Evolutionary conservation across 2,888 invertebrate genomes (phyloP).

Genomic region (Pardosa pseudoannulata): DNA sequence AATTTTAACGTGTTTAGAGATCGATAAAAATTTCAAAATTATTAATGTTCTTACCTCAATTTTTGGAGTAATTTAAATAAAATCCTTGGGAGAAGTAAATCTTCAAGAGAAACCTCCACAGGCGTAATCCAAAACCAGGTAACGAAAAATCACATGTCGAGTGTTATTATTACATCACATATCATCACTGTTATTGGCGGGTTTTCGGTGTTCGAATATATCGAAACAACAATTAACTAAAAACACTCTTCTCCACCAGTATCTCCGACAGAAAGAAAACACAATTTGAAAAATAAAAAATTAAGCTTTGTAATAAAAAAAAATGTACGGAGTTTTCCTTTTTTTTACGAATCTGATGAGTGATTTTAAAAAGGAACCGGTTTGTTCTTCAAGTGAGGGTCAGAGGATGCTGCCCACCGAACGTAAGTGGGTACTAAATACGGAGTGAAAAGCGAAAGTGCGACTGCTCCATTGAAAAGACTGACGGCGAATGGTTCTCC

Average conservation of each 20-base stretch:
- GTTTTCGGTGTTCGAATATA: neutral
- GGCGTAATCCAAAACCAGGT: neutral
- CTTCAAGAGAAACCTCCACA: neutral
- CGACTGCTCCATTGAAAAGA: constrained; percentile 16
- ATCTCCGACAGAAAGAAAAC: neutral
- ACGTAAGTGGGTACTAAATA: constrained; percentile 45
- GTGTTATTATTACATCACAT: neutral
- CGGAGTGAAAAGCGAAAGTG: constrained; percentile 55
- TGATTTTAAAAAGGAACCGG: constrained; percentile 56
- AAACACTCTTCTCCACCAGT: neutral
- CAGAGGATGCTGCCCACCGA: neutral
- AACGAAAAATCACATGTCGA: neutral
- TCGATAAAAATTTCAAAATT: too few species aligned
- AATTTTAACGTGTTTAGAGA: too few species aligned
- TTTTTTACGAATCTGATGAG: constrained; percentile 4
- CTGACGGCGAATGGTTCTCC: constrained; percentile 4
- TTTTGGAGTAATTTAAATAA: too few species aligned
- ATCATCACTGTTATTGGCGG: neutral
- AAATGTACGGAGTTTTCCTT: constrained; percentile 24
- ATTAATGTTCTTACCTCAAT: too few species aligned
- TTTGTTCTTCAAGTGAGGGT: constrained; percentile 24
- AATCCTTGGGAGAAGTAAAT: too few species aligned
- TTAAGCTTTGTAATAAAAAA: constrained; percentile 28
- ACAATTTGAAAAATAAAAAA: constrained; percentile 9
- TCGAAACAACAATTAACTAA: too few species aligned